Evolutionary conservation across 2,113 vertebrate species (phyloP).

Genomic region (Aleadryas rufinucha): DNA sequence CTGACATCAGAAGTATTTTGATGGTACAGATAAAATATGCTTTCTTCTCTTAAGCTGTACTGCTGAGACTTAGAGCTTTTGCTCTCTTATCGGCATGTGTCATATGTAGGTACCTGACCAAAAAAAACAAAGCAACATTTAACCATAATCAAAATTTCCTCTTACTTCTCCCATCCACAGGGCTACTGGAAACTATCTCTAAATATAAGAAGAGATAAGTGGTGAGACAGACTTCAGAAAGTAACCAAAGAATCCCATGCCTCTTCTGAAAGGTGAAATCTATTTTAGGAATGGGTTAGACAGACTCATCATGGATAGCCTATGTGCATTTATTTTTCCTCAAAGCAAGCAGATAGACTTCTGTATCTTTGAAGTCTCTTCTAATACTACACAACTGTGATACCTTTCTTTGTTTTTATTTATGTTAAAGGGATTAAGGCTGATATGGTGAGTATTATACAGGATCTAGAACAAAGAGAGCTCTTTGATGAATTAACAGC

Average conservation of each 20-base stretch:
- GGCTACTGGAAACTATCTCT: neutral
- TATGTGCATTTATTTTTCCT: neutral
- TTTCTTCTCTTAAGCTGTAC: neutral
- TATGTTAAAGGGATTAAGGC: neutral
- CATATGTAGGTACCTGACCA: neutral
- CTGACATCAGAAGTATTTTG: neutral
- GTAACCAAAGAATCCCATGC: neutral
- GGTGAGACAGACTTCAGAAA: neutral
- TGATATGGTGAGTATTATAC: neutral
- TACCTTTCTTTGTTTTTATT: constrained; percentile 4
- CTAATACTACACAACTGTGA: neutral
- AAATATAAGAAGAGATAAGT: neutral
- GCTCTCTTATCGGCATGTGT: neutral
- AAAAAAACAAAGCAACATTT: neutral
- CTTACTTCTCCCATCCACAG: neutral
- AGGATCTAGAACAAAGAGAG: neutral
- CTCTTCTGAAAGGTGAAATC: neutral
- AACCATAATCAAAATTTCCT: neutral
- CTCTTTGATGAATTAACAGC: neutral
- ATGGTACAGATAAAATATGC: neutral
- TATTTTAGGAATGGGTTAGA: neutral
- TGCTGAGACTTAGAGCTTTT: neutral
- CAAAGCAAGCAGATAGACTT: neutral
- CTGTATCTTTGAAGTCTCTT: neutral
- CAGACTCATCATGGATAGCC: neutral